phyloP scores from a whole-genome alignment of 2,797 vertebrate species.

The Gouania willdenowi region DNA sequence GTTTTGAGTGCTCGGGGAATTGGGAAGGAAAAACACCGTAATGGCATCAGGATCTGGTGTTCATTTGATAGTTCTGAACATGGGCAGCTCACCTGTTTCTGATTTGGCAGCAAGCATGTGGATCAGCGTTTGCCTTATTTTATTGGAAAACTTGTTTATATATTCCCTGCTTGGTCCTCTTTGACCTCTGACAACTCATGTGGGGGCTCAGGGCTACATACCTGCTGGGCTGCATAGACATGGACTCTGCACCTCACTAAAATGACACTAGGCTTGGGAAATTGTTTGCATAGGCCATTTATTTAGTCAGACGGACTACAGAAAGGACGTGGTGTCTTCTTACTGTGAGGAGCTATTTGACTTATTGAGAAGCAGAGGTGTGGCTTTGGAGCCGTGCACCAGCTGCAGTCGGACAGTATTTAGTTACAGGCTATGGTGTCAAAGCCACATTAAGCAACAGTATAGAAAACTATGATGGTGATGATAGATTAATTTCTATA shows the following conservation, averaged over 20 bases:
- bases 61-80: slow-evolving; percentile 79
- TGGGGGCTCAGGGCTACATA: slow-evolving; percentile 62
- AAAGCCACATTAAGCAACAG: too few relatives aligned
- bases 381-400: not conserved
- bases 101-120: slow-evolving; percentile 68
- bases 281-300: slow-evolving; percentile 23
- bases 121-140: slow-evolving; percentile 77
- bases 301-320: slow-evolving; percentile 6
- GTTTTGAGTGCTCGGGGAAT: slow-evolving; percentile 47
- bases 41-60: slow-evolving; percentile 69
- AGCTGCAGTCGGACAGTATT: not conserved
- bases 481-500: too few relatives aligned
- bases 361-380: slow-evolving; percentile 13
- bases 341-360: slow-evolving; percentile 27
- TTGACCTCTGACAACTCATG: slow-evolving; percentile 72
- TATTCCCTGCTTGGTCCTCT: slow-evolving; percentile 62
- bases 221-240: slow-evolving; percentile 14
- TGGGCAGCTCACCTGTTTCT: slow-evolving; percentile 75
- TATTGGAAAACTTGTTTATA: slow-evolving; percentile 80
- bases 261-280: slow-evolving; percentile 14
- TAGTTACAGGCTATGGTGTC: too few relatives aligned
- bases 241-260: slow-evolving; percentile 8
- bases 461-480: too few relatives aligned
- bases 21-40: slow-evolving; percentile 45
- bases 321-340: slow-evolving; percentile 14